Evolutionary conservation across 2,113 vertebrate genomes (phyloP).

Genomic region (Pandion haliaetus): DNA sequence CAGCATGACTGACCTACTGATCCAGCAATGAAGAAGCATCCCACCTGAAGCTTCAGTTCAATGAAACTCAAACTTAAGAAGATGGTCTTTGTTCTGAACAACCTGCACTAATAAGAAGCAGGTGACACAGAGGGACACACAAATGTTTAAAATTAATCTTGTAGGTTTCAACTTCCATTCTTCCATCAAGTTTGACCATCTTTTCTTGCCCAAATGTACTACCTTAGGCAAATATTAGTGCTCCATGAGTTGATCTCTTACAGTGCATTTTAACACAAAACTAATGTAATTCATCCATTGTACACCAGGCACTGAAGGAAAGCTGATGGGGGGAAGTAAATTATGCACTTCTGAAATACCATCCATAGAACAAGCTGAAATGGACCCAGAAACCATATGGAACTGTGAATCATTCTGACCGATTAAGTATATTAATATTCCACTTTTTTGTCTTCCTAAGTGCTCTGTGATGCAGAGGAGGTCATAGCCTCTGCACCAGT

Average conservation of each 20-base stretch:
- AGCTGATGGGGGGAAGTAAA: not conserved
- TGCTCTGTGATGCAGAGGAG: constrained; percentile 74
- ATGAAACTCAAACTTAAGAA: not conserved
- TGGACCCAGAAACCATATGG: not conserved
- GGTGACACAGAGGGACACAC: not conserved
- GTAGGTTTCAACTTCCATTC: not conserved
- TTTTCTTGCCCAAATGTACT: not conserved
- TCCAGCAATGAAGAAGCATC: constrained; percentile 72
- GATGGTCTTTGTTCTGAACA: not conserved
- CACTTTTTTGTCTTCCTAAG: constrained; percentile 22
- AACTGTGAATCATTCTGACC: not conserved
- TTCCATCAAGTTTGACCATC: not conserved
- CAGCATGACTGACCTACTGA: constrained; percentile 70
- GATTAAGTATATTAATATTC: not conserved
- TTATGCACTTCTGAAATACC: not conserved
- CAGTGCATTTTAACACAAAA: not conserved
- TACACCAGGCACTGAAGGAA: not conserved
- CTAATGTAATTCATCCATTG: not conserved
- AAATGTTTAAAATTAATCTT: not conserved
- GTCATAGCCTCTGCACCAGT: constrained; percentile 72
- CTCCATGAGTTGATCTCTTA: not conserved
- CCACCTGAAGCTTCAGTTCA: not conserved
- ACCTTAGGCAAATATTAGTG: not conserved
- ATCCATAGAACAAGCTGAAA: not conserved
- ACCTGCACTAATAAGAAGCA: not conserved